Conservation (phyloP, 2,113 vertebrate genomes). For the Xiphophorus couchianus region DNA sequence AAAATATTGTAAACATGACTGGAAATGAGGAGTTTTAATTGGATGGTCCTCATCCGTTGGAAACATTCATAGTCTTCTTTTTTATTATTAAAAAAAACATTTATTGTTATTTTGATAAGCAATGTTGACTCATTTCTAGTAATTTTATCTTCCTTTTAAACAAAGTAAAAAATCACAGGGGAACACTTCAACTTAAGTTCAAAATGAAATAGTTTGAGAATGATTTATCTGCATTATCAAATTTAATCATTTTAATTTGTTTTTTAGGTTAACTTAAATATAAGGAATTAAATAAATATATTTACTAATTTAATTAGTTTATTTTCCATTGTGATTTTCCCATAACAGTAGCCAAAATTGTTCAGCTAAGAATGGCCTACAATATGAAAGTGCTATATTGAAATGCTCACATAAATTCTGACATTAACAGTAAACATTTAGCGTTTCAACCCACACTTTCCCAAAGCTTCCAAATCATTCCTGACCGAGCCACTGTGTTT, state of each 20-base stretch:
- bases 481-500: conserved; percentile 1
- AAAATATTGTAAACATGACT: neutral
- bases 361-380: neutral
- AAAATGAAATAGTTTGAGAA: neutral
- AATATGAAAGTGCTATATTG: neutral
- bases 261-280: neutral
- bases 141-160: neutral
- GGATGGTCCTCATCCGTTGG: neutral
- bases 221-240: neutral
- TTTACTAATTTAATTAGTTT: neutral
- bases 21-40: neutral
- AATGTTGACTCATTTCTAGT: neutral
- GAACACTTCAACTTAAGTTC: too few species aligned
- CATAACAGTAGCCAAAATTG: neutral
- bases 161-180: too few species aligned
- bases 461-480: neutral
- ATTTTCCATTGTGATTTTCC: too few species aligned
- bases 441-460: neutral
- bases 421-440: neutral
- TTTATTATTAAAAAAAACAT: neutral
- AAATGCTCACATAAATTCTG: neutral
- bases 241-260: neutral
- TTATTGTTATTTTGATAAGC: neutral
- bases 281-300: neutral
- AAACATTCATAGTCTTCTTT: neutral